Evolutionary conservation across 30 jellyfish, hydroid and myxozoan genomes (phyloP), one percentile per base, ranked within the genome.

Genomic region (Pseudorhiza aurosa): DNA sequence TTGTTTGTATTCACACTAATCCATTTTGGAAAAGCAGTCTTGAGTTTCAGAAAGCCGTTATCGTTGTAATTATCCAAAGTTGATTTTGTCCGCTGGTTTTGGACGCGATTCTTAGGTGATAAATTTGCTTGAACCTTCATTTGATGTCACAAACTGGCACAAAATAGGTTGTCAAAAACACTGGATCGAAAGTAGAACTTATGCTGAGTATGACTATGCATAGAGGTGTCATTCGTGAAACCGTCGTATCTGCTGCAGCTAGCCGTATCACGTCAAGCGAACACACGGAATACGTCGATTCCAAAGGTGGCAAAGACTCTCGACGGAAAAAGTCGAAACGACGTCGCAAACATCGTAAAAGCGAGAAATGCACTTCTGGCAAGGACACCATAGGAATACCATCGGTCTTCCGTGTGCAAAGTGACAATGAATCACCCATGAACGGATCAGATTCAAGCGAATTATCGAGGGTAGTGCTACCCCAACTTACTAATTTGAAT

Each of bases 241-340:
- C 67, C 0, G 8, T 21, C 36, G 36, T 53, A 10, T 22, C 35
- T 2, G 4, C 67, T 53, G 36, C 67, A 2, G 14, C 37, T 15
- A 36, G 19, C 8, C 33, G 24, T 21, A 21, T 10, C 22, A 6
- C 67, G 12, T 8, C 36, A 12, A 22, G 22, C n/a, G n/a, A n/a
- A 18, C 67, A 15, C 67, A 53, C 24, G 67, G 67, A 53, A 2
- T 53, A 53, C 36, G 17, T 17, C 8, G 67, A 53, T 2, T 17
- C 37, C 5, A 19, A n/a, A 1, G 67, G 67, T 2, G 24, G 67
- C 67, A 53, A 53, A 53, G 67, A 53, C n/a, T 2, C 35, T 14
- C n/a, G 67, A 22, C 67, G 67, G 6, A 53, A 53, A 21, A 53
- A 53, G 24, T 1, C 67, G 67, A 53, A 53, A 53, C 67, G 67